A percentile compares a stretch with the other conserved stretches of the same genome.
Evolutionary conservation across 2,113 vertebrate genomes (phyloP).

Genomic region (Synodontis membranacea): DNA sequence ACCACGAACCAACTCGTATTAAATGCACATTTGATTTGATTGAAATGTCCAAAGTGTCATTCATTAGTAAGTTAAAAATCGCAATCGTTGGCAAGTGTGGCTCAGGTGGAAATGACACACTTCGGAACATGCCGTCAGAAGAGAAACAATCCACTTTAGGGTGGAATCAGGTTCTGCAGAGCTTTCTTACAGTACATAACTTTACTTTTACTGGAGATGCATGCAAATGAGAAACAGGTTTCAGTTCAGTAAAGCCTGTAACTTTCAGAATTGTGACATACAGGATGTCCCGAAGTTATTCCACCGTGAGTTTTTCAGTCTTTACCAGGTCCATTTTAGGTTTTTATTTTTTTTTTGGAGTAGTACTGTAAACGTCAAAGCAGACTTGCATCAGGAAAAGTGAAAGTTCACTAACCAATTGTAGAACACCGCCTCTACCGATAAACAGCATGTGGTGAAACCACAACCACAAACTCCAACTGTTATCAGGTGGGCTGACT

Average conservation of each 20-base stretch:
- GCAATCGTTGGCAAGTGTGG: not conserved
- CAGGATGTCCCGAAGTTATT: not conserved
- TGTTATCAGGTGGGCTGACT: slow-evolving; percentile 60
- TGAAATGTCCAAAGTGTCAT: not conserved
- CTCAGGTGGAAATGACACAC: not conserved
- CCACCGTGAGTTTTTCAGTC: not conserved
- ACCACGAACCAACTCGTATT: not conserved
- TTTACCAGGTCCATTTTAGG: not conserved
- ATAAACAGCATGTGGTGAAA: slow-evolving; percentile 56
- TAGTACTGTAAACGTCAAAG: not conserved
- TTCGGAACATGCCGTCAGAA: not conserved
- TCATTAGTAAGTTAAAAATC: not conserved
- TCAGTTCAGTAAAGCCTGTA: not conserved
- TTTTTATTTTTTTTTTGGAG: too few species aligned
- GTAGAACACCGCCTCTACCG: slow-evolving; percentile 28
- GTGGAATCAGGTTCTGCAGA: not conserved
- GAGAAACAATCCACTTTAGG: not conserved
- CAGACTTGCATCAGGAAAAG: not conserved
- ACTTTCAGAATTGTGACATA: not conserved
- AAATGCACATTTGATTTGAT: not conserved
- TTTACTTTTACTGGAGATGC: not conserved
- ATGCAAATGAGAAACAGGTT: not conserved
- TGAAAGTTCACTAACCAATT: slow-evolving; percentile 4
- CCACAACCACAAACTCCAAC: slow-evolving; percentile 56
- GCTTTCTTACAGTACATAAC: not conserved